Evolutionary conservation across 2,113 vertebrate genomes (phyloP), one percentile per base, ranked within the genome.

Genomic region (Myocastor coypus): DNA sequence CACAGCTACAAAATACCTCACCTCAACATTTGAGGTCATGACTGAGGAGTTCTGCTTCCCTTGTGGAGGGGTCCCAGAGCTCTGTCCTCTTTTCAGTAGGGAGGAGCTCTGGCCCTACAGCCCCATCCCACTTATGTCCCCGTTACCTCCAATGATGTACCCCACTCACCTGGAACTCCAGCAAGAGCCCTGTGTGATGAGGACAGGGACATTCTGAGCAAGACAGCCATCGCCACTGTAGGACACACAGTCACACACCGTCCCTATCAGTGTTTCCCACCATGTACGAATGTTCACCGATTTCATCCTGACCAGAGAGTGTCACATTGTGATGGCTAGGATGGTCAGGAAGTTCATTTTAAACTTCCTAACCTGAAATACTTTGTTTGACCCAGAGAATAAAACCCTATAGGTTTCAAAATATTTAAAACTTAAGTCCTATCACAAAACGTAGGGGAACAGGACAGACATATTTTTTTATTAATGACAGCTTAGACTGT

Each of bases 171-270:
- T 57, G 55, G 17, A 16, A 4, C 3, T n/a, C 40, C 34, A 7
- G 17, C 50, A 1, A n/a, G 4, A 17, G 16, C 1, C 16, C 26
- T 42, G 22, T 0, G 0, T 8, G 73, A 40, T 2, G 0, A 6
- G 8, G 73, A 86, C 50, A 28, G 32, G 11, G n/a, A 66, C 4
- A 7, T 59, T 83, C 92, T 55, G 75, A 64, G 32, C 83, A 34
- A 82, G n/a, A 32, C 5, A 0, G 46, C 40, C 4, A 0, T 37
- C 1, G 13, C 42, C 61, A 11, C 32, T 0, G 22, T 2, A 83
- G 52, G 52, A 69, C 24, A 2, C 5, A 2, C 11, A 7, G 5
- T 22, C 7, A 30, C 17, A 17, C 14, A 28, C 16, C 42, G 16
- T 22, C 13, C 9, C 16, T 5, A 19, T 24, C 0, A 4, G 0